Evolutionary conservation across 1,140 invertebrate genomes (phyloP), one percentile per base, ranked within the genome.

Genomic region (Ptiloglossa arizonensis): DNA sequence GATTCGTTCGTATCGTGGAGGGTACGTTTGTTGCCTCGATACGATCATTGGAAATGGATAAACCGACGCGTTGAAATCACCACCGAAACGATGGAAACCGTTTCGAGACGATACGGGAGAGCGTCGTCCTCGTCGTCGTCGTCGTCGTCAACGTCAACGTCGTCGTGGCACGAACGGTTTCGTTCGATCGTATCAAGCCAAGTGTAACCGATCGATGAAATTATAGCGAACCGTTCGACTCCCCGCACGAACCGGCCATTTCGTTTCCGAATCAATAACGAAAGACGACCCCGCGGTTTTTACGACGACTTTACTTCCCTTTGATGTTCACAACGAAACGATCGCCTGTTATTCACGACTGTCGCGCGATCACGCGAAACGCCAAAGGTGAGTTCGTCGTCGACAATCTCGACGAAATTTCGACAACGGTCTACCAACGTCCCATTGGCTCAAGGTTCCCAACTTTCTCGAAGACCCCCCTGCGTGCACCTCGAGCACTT

Each of bases 161-260:
- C 24, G 67, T 69, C 24, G 6, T 22, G 5, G 19, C 35, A 5
- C 35, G 44, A 48, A 48, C 35, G 17, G n/a, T 74, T 44, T 67
- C 15, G 9, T 6, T 44, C 5, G 27, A 73, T 63, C 29, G n/a
- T 63, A 24, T 72, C 41, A 73, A 56, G 46, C 27, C 19, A 56
- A 67, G 50, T 52, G 41, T 67, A 74, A 38, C 62, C 71, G 62
- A 44, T 74, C 62, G 11, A 74, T 54, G 52, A 50, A 74, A 22
- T 54, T 64, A 3, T 13, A 22, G 35, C 19, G 9, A 64, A 27
- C 4, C 24, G 70, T 54, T n/a, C 29, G 15, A n/a, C n/a, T n/a
- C 27, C 15, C 24, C n/a, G 29, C 24, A 15, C 19, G n/a, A 6
- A 32, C 4, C 1, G 9, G 35, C 17, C 38, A 5, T 32, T 63